phyloP scores from a whole-genome alignment of 2,888 invertebrate genomes.

The Drosophila monieri region DNA sequence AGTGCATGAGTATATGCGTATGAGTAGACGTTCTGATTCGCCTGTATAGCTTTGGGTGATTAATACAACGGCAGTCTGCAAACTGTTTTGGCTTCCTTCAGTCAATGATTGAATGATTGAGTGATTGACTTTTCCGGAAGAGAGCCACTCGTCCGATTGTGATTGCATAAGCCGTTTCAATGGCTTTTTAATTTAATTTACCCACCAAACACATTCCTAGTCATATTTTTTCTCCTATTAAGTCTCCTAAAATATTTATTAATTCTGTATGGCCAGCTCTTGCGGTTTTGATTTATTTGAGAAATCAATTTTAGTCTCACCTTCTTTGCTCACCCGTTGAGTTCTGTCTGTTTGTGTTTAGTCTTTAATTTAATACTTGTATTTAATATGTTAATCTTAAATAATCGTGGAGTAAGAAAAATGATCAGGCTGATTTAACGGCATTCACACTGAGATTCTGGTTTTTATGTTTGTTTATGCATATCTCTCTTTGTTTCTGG shows the following conservation, averaged over 20 bases:
- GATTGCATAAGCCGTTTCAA: conserved; percentile 68
- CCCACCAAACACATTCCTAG: neutral
- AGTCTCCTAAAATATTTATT: too few relatives aligned
- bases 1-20: neutral
- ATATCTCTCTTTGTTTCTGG: conserved; percentile 10
- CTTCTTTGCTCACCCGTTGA: conserved; percentile 49
- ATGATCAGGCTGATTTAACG: conserved; percentile 55
- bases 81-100: conserved; percentile 27
- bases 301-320: conserved; percentile 49
- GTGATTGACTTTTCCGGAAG: conserved; percentile 72
- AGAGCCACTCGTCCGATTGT: conserved; percentile 28
- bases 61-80: conserved; percentile 59
- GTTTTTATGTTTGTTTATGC: conserved; percentile 55
- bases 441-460: conserved; percentile 45
- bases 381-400: conserved; percentile 39
- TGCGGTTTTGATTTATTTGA: conserved; percentile 32
- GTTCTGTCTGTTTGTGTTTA: conserved; percentile 41
- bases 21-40: conserved; percentile 27
- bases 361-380: conserved; percentile 62
- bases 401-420: conserved; percentile 12
- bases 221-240: too few relatives aligned
- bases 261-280: neutral
- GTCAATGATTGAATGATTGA: conserved; percentile 28
- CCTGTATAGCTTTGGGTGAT: conserved; percentile 35
- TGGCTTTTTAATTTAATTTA: conserved; percentile 6